Evolutionary conservation across 2,888 invertebrate species (phyloP), one percentile per base, ranked within the genome.

Genomic region (Lasioglossum pauxillum): DNA sequence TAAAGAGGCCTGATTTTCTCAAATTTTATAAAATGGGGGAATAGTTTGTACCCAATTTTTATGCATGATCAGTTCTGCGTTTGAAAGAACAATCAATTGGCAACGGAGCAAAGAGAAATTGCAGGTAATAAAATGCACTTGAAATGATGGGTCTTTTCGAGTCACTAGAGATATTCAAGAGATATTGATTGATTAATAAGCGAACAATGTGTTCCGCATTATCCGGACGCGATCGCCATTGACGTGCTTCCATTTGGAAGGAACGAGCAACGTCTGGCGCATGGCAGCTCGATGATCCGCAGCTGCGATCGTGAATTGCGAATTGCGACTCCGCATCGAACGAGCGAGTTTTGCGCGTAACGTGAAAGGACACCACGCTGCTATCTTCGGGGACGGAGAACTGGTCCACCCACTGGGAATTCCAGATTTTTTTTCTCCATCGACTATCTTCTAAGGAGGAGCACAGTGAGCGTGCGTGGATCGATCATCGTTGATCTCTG

Each of bases 401-500:
- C 93, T 90, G 93, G 93, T 93, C 92, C 93, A 93, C 93, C 93
- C 93, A 93, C 93, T 80, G 89, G 76, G 84, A 92, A 92, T 93
- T 92, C 91, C 91, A 90, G 86, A 90, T 83, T 88, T 91, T 84
- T 90, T 69, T 69, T 38, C 12, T 10, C 67, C 85, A 78, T 35
- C 72, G 75, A 60, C 72, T 72, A 80, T 75, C 80, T 60, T 64
- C 38, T 71, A 64, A n/a, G 35, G 19, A 77, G 67, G 75, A 57
- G 80, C 67, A 74, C 31, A 53, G 46, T 14, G 69, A 69, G 10
- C 53, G 19, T 49, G 73, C 85, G 46, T 75, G 84, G 69, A 85
- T 85, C 79, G 69, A 84, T 78, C 49, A 60, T 49, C 69, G 49
- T 83, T 38, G 64, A 84, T 84, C 84, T 57, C 31, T 27, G 23